Conservation (phyloP, 1,140 invertebrate genomes). For the Galleria mellonella region DNA sequence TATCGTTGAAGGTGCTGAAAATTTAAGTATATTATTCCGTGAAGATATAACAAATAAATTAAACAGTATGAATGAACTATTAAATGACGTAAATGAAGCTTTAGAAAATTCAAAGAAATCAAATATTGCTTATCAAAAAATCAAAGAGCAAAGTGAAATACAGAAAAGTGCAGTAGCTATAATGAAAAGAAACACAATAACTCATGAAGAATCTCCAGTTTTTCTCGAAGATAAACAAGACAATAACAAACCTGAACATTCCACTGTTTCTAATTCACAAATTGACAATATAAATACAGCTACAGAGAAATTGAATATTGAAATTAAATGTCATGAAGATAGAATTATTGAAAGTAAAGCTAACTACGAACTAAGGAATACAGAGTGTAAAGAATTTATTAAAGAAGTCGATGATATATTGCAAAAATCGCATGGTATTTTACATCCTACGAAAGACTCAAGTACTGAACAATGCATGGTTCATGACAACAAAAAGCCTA, state of each 20-base stretch:
- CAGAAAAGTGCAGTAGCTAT: conserved; percentile 12
- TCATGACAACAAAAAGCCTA: conserved; percentile 4
- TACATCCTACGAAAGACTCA: conserved; percentile 35
- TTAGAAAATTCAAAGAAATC: conserved; percentile 65
- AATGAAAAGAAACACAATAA: conserved; percentile 3
- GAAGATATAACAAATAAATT: conserved; percentile 69
- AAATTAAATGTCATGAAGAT: conserved; percentile 53
- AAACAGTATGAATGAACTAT: conserved; percentile 63
- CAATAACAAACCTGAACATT: conserved; percentile 7
- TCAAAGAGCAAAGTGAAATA: conserved; percentile 37
- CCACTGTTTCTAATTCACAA: conserved; percentile 27
- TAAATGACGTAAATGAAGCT: conserved; percentile 64
- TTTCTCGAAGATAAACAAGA: conserved; percentile 9
- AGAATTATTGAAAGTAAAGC: conserved; percentile 48
- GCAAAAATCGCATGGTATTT: conserved; percentile 46
- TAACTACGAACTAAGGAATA: conserved; percentile 44
- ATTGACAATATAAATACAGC: conserved; percentile 51
- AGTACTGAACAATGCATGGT: not conserved
- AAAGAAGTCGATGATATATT: conserved; percentile 62
- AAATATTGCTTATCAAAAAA: conserved; percentile 53
- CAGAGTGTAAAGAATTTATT: conserved; percentile 56
- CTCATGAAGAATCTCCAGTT: conserved; percentile 3
- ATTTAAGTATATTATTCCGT: conserved; percentile 54
- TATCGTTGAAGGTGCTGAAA: conserved; percentile 59
- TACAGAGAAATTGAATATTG: conserved; percentile 43